A percentile compares a stretch with the other conserved stretches of the same genome.
Conservation (phyloP, 35 echinoderm and acorn worm genomes). For the Strongylocentrotus purpuratus region DNA sequence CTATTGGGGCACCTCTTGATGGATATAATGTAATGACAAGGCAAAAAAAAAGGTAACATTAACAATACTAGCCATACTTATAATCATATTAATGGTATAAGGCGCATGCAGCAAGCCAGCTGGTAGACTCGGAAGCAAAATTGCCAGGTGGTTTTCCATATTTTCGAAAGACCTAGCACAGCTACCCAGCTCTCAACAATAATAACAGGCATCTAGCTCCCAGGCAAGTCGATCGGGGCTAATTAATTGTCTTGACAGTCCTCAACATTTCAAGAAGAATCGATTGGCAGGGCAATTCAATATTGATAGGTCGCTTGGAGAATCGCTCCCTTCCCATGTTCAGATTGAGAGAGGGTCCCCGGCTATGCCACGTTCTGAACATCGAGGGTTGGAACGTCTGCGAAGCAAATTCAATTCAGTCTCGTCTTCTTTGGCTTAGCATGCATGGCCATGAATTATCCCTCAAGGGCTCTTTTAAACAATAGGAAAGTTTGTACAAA, state of each 20-base stretch:
- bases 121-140: neutral
- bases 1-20: too few species aligned
- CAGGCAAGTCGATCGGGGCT: neutral
- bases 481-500: neutral
- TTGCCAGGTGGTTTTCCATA: constrained; percentile 1
- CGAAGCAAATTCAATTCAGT: neutral
- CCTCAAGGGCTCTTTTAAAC: too few species aligned
- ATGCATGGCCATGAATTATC: neutral
- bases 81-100: neutral
- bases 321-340: neutral
- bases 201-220: neutral
- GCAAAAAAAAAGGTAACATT: neutral
- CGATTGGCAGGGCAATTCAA: neutral
- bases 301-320: neutral
- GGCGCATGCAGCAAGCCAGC: neutral
- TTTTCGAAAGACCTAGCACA: neutral
- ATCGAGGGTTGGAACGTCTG: neutral
- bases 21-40: neutral
- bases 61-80: too few species aligned
- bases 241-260: constrained; percentile 4
- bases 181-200: neutral
- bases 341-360: neutral
- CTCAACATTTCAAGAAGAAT: neutral
- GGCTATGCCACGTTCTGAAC: too few species aligned
- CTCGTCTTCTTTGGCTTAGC: neutral